phyloP scores from a whole-genome alignment of 2,888 invertebrate species.

The Lasioglossum villosulum region DNA sequence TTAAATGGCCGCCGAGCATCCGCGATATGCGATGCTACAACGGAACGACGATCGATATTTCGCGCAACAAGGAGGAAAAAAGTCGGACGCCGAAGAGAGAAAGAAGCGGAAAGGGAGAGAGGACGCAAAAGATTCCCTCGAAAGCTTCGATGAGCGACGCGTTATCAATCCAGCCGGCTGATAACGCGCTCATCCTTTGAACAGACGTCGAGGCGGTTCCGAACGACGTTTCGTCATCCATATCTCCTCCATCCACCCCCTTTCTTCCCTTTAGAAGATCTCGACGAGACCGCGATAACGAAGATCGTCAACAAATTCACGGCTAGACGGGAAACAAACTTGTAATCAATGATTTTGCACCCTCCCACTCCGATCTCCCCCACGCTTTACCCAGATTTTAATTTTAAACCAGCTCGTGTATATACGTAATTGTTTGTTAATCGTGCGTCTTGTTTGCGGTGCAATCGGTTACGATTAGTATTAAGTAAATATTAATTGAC shows the following conservation, averaged over 20 bases:
- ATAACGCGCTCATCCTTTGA: conserved; percentile 69
- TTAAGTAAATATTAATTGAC: background rate
- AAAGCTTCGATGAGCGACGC: conserved; percentile 67
- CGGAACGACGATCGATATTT: conserved; percentile 34
- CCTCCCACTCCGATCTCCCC: background rate
- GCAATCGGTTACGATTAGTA: background rate
- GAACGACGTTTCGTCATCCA: conserved; percentile 66
- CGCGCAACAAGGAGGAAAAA: conserved; percentile 9
- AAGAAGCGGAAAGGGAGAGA: background rate
- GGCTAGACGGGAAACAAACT: conserved; percentile 18
- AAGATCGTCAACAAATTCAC: conserved; percentile 60
- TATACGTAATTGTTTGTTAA: conserved; percentile 3
- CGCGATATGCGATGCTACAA: conserved; percentile 14
- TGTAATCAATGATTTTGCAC: conserved; percentile 8
- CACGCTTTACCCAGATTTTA: background rate
- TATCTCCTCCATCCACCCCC: background rate
- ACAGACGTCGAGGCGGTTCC: conserved; percentile 62
- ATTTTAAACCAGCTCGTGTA: background rate
- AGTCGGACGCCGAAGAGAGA: background rate
- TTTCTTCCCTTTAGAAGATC: conserved; percentile 45
- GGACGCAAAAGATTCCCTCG: conserved; percentile 63
- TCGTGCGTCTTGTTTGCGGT: background rate
- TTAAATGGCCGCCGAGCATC: conserved; percentile 16
- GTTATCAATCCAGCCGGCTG: conserved; percentile 54
- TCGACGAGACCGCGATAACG: conserved; percentile 50